Evolutionary conservation across 2,888 invertebrate genomes (phyloP), one percentile per base, ranked within the genome.

Genomic region (Ophonus ardosiacus): DNA sequence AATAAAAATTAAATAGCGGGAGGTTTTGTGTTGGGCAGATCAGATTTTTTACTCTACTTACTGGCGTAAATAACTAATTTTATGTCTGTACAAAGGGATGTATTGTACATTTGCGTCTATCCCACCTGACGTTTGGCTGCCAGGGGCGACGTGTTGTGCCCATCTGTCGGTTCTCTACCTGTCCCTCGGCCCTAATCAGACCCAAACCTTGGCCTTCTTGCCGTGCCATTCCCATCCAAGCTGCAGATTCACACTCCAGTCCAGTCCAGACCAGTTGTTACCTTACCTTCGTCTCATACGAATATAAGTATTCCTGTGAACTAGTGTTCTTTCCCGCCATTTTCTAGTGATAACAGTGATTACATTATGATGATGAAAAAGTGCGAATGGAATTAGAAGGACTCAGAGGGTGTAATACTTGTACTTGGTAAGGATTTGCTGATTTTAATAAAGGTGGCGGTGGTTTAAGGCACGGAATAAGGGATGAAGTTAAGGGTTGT

Each of bases 81-180:
- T 8, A 2, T 51, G 13, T 51, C 43, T 10, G 10, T 13, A 13
- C 10, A 13, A 13, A 8, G 43, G 43, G 8, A 51, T 1, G 13
- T 13, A 13, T 51, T 2, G 43, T 8, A 51, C 8, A 13, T 13
- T 13, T 13, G 43, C 43, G 13, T 51, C 43, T 13, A 8, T 1
- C 10, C 43, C 83, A 83, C 83, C 83, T 83, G 83, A 83, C 83
- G 61, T 71, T 76, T 59, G 43, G 56, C 17, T 6, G 57, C 83
- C 59, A 10, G 40, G 18, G 61, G 76, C 76, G 59, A 71, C 81
- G 51, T 51, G 51, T 81, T 56, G 68, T 81, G 68, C 71, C 83
- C 84, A 84, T 78, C 84, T 84, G 84, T 84, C 84, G 84, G 63
- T 63, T 74, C 56, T 57, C 74, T 61, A 61, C 61, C 80, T 59